A percentile compares a stretch with the other conserved stretches of the same genome.
Evolutionary conservation across 2,888 invertebrate species (phyloP).

Genomic region (Diaphora mendica): DNA sequence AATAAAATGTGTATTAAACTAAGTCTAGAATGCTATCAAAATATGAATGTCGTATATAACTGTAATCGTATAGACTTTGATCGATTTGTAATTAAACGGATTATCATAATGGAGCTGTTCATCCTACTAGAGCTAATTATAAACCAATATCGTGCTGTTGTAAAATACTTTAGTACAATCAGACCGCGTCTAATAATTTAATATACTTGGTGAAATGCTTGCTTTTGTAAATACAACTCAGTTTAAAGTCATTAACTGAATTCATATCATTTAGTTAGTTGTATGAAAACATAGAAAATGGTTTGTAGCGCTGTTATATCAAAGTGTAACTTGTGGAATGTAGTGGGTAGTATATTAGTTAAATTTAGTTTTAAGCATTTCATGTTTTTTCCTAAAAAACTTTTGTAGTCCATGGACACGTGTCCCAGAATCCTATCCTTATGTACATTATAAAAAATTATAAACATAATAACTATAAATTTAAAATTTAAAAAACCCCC

Average conservation of each 20-base stretch:
- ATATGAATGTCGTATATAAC: neutral
- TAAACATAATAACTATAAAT: no score
- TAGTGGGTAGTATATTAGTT: no score
- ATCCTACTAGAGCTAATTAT: constrained; percentile 26
- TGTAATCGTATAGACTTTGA: constrained; percentile 36
- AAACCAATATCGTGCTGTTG: constrained; percentile 27
- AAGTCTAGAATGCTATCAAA: neutral
- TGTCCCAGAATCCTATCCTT: no score
- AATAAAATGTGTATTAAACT: neutral
- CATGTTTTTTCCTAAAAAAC: no score
- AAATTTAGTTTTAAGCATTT: no score
- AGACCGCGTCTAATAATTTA: constrained; percentile 12
- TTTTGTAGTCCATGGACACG: no score
- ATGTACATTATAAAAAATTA: neutral
- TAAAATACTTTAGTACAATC: constrained; percentile 9
- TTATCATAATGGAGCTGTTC: neutral
- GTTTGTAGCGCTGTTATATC: no score
- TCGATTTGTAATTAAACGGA: constrained; percentile 34
- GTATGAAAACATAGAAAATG: no score
- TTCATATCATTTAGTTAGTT: no score
- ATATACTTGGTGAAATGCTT: neutral
- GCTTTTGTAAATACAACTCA: neutral
- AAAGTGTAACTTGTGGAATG: no score
- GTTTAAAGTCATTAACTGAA: neutral
- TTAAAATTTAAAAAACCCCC: no score